Percentiles rank a stretch among this genome's conserved stretches.
Evolutionary conservation across 2,888 invertebrate genomes (phyloP).

Genomic region (Arrhopalites spinosus): DNA sequence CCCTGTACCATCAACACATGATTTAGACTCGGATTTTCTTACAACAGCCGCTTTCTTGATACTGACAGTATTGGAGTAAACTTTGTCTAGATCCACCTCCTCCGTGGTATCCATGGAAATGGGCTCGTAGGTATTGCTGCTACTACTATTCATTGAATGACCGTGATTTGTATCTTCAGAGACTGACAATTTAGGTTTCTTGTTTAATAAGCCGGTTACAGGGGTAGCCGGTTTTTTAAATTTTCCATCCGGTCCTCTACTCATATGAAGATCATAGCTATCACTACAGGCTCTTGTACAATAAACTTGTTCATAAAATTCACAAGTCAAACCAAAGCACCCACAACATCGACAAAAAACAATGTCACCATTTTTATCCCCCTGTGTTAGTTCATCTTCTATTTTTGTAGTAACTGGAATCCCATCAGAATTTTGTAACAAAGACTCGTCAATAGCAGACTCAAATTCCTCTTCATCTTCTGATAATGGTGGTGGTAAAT

Average conservation of each 20-base stretch:
- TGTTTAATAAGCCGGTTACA: background rate
- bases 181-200: background rate
- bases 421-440: slow-evolving; percentile 3
- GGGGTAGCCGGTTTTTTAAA: slow-evolving; percentile 58
- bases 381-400: background rate
- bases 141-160: background rate
- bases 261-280: slow-evolving; percentile 69
- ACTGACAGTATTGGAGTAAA: too few species aligned
- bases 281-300: slow-evolving; percentile 62
- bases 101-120: background rate
- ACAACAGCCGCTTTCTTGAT: background rate
- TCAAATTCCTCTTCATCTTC: background rate
- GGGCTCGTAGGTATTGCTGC: background rate
- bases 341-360: slow-evolving; percentile 82
- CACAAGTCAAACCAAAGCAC: slow-evolving; percentile 79
- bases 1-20: background rate
- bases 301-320: slow-evolving; percentile 78
- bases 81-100: background rate
- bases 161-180: background rate
- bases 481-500: slow-evolving; percentile 14
- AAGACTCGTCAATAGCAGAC: background rate
- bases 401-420: slow-evolving; percentile 9
- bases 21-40: background rate
- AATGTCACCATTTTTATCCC: slow-evolving; percentile 58
- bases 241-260: slow-evolving; percentile 59